Base-by-base conservation (phyloP, 2,888 invertebrate genomes). In the Petrophora chlorosata region DNA sequence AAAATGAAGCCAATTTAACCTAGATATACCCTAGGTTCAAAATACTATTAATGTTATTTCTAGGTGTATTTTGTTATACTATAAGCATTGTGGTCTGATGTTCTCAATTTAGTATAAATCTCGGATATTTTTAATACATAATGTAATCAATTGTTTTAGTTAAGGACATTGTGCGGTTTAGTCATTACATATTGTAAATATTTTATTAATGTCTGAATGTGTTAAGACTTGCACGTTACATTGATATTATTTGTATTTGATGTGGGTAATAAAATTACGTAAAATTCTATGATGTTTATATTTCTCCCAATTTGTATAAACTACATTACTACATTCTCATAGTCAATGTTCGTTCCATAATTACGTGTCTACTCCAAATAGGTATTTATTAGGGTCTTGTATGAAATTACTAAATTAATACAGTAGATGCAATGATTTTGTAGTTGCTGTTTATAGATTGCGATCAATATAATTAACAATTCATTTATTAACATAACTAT, bases 201-300 rank as follows among this genome's bases (percentile, higher is more conserved):
- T 41, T 48, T 29, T 23, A 50, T 33, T 22, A 42, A 32, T 43
- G 29, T 44, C 25, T 52, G 40, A 35, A 46, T 53, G 41, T 30
- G 39, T 38, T 65, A 68, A 58, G 59, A 70, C 67, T 62, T 71
- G 63, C 67, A 74, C 70, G 73, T 79, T 75, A 71, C 69, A 80
- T 76, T 76, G 75, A 80, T 82, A 82, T 79, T 82, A 79, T 70
- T 81, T 79, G 76, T 77, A n/a, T n/a, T n/a, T n/a, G n/a, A n/a
- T n/a, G n/a, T n/a, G n/a, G 82, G 80, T 82, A 84, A 79, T 82
- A 82, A 82, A 82, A 49, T 44, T 26, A 54, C 35, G 32, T 55
- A 68, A 61, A 53, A 59, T 52, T 65, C 59, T 60, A 41, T 29
- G 15, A 52, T 16, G 34, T 38, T 43, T 25, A 8, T 45, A n/a